Evolutionary conservation across 2,797 vertebrate genomes (phyloP).

Genomic region (Manis crassicaudata): DNA sequence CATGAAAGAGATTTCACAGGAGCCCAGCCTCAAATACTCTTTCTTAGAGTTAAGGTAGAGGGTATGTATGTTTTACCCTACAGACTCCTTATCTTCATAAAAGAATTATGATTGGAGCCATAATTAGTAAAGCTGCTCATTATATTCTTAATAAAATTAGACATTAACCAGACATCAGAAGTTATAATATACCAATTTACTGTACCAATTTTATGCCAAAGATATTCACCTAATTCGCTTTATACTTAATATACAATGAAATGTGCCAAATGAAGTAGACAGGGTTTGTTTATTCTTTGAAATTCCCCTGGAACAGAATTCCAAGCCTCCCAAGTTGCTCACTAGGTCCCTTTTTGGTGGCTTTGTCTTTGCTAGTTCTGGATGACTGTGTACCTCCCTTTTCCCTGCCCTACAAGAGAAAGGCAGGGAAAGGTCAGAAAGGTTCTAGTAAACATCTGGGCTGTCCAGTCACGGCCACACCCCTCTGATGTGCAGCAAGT

Average conservation of each 20-base stretch:
- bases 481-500: fast-evolving
- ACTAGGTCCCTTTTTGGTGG: not conserved
- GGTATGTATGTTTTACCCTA: constrained; percentile 5
- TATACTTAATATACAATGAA: constrained; percentile 43
- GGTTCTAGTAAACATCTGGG: not conserved
- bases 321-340: not conserved
- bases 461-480: not conserved
- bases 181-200: not conserved
- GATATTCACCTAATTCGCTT: constrained; percentile 32
- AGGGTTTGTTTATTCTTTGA: no score
- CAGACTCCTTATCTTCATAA: not conserved
- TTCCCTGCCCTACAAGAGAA: not conserved
- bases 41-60: constrained; percentile 11
- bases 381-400: not conserved
- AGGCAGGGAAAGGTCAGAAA: not conserved
- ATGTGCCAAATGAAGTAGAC: not conserved
- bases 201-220: constrained; percentile 13
- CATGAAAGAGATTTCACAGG: not conserved
- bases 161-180: constrained; percentile 18
- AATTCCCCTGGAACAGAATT: not conserved
- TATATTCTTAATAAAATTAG: constrained; percentile 61
- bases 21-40: not conserved
- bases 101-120: constrained; percentile 25
- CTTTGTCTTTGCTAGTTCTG: not conserved
- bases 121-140: constrained; percentile 55